phyloP scores from a whole-genome alignment of 2,888 invertebrate genomes.

The Agrilus mali region DNA sequence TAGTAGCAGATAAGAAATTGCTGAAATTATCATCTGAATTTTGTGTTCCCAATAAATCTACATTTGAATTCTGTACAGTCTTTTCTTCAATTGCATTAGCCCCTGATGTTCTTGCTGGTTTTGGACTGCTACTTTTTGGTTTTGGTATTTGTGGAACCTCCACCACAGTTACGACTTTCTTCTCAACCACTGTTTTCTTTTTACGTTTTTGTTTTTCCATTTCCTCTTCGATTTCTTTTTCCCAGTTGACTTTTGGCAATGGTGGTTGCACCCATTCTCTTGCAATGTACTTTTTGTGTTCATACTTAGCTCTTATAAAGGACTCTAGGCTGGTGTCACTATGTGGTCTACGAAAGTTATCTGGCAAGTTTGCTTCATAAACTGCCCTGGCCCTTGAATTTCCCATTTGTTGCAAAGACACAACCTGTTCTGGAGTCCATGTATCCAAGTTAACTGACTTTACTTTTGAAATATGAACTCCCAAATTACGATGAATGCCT shows the following conservation, averaged over 20 bases:
- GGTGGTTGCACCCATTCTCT: constrained; percentile 90
- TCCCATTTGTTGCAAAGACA: constrained; percentile 91
- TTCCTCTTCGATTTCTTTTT: constrained; percentile 80
- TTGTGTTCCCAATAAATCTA: constrained; percentile 26
- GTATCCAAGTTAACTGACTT: constrained; percentile 96
- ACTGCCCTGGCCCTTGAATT: constrained; percentile 93
- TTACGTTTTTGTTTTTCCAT: constrained; percentile 70
- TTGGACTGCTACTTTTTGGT: constrained; percentile 43
- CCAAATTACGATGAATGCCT: constrained; percentile 95
- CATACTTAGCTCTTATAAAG: constrained; percentile 96
- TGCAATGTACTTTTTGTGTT: constrained; percentile 97
- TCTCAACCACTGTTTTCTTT: constrained; percentile 48
- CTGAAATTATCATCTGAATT: constrained; percentile 59
- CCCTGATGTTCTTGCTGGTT: constrained; percentile 33
- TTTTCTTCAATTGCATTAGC: constrained; percentile 20
- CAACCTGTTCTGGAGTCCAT: constrained; percentile 93
- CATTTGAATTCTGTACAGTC: constrained; percentile 17
- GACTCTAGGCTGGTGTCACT: constrained; percentile 87
- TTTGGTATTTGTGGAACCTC: constrained; percentile 47
- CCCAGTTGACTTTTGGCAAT: constrained; percentile 71
- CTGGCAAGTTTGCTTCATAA: constrained; percentile 93
- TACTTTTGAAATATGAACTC: constrained; percentile 97
- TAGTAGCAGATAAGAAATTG: constrained; percentile 54
- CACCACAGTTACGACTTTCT: constrained; percentile 31
- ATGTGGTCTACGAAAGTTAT: constrained; percentile 90